Percentiles rank a stretch among this genome's conserved stretches.
Evolutionary conservation across 2,113 vertebrate genomes (phyloP).

Genomic region (Physeter macrocephalus): DNA sequence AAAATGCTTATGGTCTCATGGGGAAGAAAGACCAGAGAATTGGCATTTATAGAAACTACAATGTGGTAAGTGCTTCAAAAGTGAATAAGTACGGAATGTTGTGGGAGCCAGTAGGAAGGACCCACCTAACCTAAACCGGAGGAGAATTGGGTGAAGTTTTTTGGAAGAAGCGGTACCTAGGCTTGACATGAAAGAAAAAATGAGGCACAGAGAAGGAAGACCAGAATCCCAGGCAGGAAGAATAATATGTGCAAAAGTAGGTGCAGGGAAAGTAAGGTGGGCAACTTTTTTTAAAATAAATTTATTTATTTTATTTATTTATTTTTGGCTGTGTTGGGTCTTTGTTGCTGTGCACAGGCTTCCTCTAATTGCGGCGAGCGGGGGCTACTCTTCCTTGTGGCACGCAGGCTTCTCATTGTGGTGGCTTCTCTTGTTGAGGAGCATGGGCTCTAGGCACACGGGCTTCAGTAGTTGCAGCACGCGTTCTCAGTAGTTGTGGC

Average conservation of each 20-base stretch:
- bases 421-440: no score
- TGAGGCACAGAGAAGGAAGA: background rate
- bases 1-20: background rate
- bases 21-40: background rate
- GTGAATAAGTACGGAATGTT: background rate
- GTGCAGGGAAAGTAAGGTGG: background rate
- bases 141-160: background rate
- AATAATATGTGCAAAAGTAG: background rate
- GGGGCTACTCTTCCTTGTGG: no score
- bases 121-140: background rate
- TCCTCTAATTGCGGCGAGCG: no score
- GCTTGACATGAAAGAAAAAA: background rate
- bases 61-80: background rate
- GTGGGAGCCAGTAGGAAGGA: background rate
- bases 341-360: no score
- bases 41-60: background rate
- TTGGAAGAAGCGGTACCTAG: background rate
- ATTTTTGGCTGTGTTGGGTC: no score
- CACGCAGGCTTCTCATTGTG: no score
- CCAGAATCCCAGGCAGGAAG: background rate
- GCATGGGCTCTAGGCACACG: no score
- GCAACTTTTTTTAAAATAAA: background rate
- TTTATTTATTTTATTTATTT: no score
- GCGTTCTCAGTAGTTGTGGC: no score
- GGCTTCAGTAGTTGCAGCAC: no score